Base-by-base conservation (phyloP, 2,888 invertebrate species). In the Falcaria lacertinaria region DNA sequence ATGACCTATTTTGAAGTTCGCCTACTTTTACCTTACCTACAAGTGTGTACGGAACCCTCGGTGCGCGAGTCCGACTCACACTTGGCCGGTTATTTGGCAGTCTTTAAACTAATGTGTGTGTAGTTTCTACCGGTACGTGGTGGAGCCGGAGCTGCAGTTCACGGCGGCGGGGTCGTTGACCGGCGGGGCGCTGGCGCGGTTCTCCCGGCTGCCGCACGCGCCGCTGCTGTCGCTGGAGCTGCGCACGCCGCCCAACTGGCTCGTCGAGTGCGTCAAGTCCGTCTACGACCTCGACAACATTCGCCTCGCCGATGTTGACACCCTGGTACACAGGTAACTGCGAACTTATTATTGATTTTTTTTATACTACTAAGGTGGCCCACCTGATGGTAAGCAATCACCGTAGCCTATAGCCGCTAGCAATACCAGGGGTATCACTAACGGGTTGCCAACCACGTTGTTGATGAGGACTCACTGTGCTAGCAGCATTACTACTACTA, bases 201-300 rank as follows among this genome's bases (percentile, higher is more conserved):
- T 99, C 82, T 91, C 93, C 7, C 96, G 96, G 39, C 90, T 99
- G 75, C 99, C 99, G 2, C 94, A 95, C 54, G 96, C 97, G 52
- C 96, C 98, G 8, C 88, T 99, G 35, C 90, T 99, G 37, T 99
- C 99, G 0, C 93, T 89, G 77, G 89, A 89, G 43, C 69, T 89
- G 56, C 90, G 96, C 61, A 96, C 97, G 11, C 98, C 98, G 8
- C 96, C 98, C 77, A 97, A 97, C 83, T 98, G 98, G 98, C 91
- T 98, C 61, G 97, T 98, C 5, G 97, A 98, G 87, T 95, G 96
- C 50, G 96, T 98, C 39, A 91, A 94, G 57, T 96, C 98, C 4
- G 95, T 97, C 0, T 97, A 98, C 78, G 99, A 99, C 87, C 91
- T 99, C 60, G 99, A 99, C 77, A 99, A 99, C 73, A 98, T 99